Percentiles rank a stretch among this genome's conserved stretches.
Conservation (phyloP, 2,888 invertebrate genomes). For the Griposia aprilina region DNA sequence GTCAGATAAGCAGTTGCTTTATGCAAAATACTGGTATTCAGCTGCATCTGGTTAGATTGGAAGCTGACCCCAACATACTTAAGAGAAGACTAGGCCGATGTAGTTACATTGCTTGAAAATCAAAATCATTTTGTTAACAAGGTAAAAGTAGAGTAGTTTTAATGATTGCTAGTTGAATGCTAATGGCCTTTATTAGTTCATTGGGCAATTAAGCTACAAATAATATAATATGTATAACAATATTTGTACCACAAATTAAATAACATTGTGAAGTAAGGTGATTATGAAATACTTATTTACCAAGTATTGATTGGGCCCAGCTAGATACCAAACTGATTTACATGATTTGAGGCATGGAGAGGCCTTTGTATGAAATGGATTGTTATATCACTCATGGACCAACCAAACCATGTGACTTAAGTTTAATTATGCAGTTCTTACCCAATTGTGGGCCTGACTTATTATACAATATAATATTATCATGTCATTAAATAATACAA, state of each 20-base stretch:
- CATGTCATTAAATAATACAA: background rate
- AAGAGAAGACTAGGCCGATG: background rate
- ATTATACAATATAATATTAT: background rate
- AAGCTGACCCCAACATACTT: too few relatives aligned
- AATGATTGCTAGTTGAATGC: conserved; percentile 8
- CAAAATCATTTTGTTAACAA: background rate
- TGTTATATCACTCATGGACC: background rate
- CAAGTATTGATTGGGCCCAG: background rate
- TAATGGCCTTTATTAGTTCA: conserved; percentile 6
- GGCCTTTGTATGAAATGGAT: background rate
- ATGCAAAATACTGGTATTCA: too few relatives aligned
- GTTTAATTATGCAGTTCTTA: background rate
- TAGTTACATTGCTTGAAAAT: background rate
- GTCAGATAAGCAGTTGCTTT: too few relatives aligned
- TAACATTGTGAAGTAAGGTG: background rate
- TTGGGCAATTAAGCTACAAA: background rate
- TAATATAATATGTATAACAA: background rate
- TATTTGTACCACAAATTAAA: background rate
- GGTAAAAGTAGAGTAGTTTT: background rate
- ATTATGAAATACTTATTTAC: background rate
- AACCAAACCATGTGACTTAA: background rate
- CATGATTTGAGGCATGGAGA: background rate
- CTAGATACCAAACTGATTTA: background rate
- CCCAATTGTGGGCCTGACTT: background rate
- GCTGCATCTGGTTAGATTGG: too few relatives aligned